A percentile compares a stretch with the other conserved stretches of the same genome.
phyloP scores from a whole-genome alignment of 2,113 vertebrate species.

The Mus pahari region DNA sequence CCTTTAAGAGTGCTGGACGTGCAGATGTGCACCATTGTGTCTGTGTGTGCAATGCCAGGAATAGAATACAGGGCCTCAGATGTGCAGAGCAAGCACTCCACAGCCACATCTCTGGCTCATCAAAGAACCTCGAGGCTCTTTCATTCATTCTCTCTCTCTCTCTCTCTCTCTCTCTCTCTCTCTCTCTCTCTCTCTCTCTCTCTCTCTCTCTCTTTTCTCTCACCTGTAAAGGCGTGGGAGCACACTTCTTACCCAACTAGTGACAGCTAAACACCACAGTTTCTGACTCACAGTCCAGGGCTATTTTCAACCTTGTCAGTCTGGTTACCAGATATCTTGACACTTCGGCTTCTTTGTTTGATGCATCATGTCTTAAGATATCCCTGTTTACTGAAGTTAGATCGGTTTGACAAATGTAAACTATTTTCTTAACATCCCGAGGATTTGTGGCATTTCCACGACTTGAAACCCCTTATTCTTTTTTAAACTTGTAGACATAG shows the following conservation, averaged over 20 bases:
- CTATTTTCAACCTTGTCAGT: constrained; percentile 56
- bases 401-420: constrained; percentile 63
- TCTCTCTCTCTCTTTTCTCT: too few species aligned
- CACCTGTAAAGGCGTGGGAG: not conserved
- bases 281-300: not conserved
- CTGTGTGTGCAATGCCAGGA: not conserved
- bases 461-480: constrained; percentile 47
- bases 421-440: constrained; percentile 39
- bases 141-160: not conserved
- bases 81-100: not conserved
- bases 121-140: not conserved
- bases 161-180: too few species aligned
- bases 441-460: constrained; percentile 12
- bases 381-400: constrained; percentile 60
- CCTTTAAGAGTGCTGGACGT: not conserved
- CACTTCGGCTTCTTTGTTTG: constrained; percentile 22
- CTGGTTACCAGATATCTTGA: constrained; percentile 46
- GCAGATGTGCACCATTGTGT: not conserved
- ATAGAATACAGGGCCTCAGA: not conserved
- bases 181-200: not conserved
- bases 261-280: not conserved
- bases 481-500: constrained; percentile 29
- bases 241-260: not conserved
- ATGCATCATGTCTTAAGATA: not conserved
- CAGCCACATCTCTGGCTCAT: not conserved